phyloP scores from a whole-genome alignment of 2,797 vertebrate genomes.

The Siniperca obscura region DNA sequence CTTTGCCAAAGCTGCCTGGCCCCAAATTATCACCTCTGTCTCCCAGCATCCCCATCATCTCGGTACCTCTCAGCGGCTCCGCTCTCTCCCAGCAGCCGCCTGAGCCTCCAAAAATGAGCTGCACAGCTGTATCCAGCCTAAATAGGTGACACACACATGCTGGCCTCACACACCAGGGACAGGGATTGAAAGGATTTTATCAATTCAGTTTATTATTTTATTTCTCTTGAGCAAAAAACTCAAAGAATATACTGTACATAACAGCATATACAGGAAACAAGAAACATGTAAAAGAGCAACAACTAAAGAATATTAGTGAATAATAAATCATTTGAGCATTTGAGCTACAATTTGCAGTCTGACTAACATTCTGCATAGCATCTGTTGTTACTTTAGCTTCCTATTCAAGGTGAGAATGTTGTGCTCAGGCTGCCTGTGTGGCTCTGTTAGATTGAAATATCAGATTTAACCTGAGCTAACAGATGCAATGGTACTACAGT shows the following conservation, averaged over 20 bases:
- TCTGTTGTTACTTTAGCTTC: slow-evolving; percentile 19
- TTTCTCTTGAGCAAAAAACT: slow-evolving; percentile 3
- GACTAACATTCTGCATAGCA: not conserved
- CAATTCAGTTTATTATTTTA: slow-evolving; percentile 16
- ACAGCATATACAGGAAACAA: slow-evolving; percentile 1
- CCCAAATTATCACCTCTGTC: slow-evolving; percentile 72
- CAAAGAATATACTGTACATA: slow-evolving; percentile 4
- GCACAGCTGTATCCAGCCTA: slow-evolving; percentile 37
- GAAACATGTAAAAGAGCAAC: not conserved
- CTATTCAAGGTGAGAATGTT: slow-evolving; percentile 10
- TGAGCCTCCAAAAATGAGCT: slow-evolving; percentile 39
- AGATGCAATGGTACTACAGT: not conserved
- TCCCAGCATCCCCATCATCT: slow-evolving; percentile 67
- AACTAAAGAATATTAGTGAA: not conserved
- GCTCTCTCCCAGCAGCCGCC: slow-evolving; percentile 30
- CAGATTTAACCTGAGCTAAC: slow-evolving; percentile 3
- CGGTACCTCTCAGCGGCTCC: slow-evolving; percentile 36
- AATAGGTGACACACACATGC: slow-evolving; percentile 3
- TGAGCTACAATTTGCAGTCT: slow-evolving; percentile 2
- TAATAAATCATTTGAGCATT: slow-evolving; percentile 13
- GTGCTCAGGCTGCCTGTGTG: not conserved
- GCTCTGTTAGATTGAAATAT: slow-evolving; percentile 2
- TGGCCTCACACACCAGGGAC: slow-evolving; percentile 9
- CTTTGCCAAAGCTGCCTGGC: slow-evolving; percentile 52
- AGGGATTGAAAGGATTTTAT: slow-evolving; percentile 19